Conservation (phyloP, 2,113 vertebrate species). For the Oreamnos americanus region DNA sequence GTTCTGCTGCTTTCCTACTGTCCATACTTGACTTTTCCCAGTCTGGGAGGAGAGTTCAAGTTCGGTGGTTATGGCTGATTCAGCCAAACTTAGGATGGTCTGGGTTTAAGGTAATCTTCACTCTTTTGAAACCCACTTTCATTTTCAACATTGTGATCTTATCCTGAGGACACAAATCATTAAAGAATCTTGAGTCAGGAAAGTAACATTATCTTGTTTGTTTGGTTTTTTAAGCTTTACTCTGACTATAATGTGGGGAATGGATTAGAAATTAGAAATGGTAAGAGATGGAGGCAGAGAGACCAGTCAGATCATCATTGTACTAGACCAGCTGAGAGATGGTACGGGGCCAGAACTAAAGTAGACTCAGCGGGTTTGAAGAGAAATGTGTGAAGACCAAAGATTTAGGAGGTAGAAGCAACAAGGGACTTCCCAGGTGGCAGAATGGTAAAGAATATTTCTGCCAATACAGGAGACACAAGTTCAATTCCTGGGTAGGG, state of each 20-base stretch:
- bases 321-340: neutral
- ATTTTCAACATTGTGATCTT: constrained; percentile 5
- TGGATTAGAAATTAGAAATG: neutral
- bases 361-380: neutral
- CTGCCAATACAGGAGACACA: neutral
- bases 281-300: neutral
- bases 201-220: neutral
- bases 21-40: neutral
- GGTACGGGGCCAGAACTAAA: neutral
- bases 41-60: neutral
- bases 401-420: neutral
- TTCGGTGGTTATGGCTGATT: neutral
- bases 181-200: neutral
- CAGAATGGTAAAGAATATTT: neutral
- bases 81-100: neutral
- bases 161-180: neutral
- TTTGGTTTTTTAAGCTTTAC: neutral
- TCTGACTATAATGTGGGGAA: neutral
- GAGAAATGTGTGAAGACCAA: neutral
- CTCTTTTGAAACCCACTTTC: neutral
- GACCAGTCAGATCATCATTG: neutral
- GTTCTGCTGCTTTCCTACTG: neutral
- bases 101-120: neutral
- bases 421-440: neutral
- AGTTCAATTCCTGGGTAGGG: neutral